phyloP scores from a whole-genome alignment of 2,113 vertebrate species.

The Hippoglossus stenolepis region DNA sequence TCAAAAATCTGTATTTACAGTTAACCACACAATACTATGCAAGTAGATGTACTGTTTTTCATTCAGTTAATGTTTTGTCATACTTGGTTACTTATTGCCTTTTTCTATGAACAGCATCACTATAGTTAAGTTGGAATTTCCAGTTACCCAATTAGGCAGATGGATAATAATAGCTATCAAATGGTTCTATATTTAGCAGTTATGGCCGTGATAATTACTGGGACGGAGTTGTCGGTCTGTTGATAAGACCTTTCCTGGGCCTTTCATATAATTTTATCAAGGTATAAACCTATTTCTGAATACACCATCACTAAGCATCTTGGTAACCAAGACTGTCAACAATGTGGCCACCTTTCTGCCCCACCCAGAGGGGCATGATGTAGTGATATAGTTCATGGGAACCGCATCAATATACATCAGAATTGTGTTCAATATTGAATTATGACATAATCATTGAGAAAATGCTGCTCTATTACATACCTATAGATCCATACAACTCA shows the following conservation, averaged over 20 bases:
- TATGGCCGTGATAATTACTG: neutral
- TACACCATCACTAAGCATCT: neutral
- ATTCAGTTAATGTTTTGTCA: slow-evolving; percentile 37
- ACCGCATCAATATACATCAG: neutral
- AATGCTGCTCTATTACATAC: slow-evolving; percentile 1
- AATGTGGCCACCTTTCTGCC: neutral
- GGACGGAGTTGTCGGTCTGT: neutral
- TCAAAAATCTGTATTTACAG: slow-evolving; percentile 4
- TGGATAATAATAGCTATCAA: neutral
- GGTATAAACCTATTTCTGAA: neutral
- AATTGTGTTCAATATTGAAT: slow-evolving; percentile 3
- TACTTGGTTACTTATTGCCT: slow-evolving; percentile 29
- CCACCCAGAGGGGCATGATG: neutral
- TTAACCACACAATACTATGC: neutral
- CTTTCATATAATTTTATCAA: neutral
- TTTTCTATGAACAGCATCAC: neutral
- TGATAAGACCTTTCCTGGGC: slow-evolving; percentile 22
- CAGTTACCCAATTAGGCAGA: neutral
- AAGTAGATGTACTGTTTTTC: neutral
- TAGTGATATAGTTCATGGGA: neutral
- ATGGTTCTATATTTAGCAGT: neutral
- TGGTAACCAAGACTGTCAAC: neutral
- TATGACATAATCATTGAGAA: slow-evolving; percentile 2
- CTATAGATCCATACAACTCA: slow-evolving; percentile 36
- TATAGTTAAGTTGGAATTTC: neutral